A percentile compares a stretch with the other conserved stretches of the same genome.
Evolutionary conservation across 2,113 vertebrate genomes (phyloP).

Genomic region (Oncorhynchus gorbuscha): DNA sequence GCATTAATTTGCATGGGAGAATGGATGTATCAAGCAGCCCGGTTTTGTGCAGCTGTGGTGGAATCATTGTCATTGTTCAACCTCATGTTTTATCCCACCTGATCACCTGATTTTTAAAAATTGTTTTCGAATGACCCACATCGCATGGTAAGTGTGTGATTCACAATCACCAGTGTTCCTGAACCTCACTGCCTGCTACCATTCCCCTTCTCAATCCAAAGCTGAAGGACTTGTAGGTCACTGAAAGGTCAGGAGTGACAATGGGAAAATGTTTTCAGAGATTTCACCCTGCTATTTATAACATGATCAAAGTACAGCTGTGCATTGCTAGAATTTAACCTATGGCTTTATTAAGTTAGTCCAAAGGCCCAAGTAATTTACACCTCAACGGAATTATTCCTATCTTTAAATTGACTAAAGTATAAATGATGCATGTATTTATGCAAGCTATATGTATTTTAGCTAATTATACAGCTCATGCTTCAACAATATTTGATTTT

Average conservation of each 20-base stretch:
- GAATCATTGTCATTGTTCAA: background rate
- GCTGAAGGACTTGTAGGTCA: slow-evolving; percentile 16
- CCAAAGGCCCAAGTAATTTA: no score
- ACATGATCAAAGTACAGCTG: background rate
- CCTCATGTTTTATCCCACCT: slow-evolving; percentile 8
- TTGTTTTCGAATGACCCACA: slow-evolving; percentile 47
- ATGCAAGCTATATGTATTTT: no score
- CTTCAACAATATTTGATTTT: no score
- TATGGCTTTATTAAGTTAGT: no score
- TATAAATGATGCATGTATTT: no score
- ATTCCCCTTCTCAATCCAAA: background rate
- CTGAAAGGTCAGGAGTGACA: slow-evolving; percentile 37
- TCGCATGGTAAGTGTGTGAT: slow-evolving; percentile 43
- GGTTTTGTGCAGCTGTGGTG: slow-evolving; percentile 1
- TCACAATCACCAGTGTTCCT: slow-evolving; percentile 21
- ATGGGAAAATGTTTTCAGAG: background rate
- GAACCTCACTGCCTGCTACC: background rate
- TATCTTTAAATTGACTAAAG: no score
- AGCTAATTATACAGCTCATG: no score
- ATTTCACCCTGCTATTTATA: background rate
- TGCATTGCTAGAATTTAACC: no score
- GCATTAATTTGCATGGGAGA: slow-evolving; percentile 51
- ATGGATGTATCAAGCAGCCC: background rate
- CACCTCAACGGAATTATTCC: no score
- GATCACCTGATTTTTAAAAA: slow-evolving; percentile 11